phyloP scores from a whole-genome alignment of 2,113 vertebrate genomes.

The Mohoua ochrocephala region DNA sequence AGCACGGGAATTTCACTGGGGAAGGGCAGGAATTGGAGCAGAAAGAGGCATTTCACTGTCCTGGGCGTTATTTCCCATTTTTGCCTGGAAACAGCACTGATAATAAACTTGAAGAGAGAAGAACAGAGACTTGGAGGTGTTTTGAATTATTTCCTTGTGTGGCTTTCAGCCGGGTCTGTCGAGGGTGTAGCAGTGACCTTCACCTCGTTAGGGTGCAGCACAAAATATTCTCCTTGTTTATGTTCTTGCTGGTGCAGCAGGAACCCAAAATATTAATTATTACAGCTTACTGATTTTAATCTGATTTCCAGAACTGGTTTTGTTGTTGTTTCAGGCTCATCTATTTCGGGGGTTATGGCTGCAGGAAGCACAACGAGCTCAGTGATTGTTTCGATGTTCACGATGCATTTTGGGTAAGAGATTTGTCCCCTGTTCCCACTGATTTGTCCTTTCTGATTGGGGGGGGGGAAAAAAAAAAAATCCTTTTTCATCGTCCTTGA shows the following conservation, averaged over 20 bases:
- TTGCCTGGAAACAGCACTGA: not conserved
- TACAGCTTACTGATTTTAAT: not conserved
- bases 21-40: not conserved
- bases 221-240: not conserved
- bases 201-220: not conserved
- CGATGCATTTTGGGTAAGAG: slow-evolving; percentile 90
- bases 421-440: not conserved
- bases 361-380: slow-evolving; percentile 82
- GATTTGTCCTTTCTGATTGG: not conserved
- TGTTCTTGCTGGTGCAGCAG: not conserved
- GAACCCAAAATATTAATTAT: not conserved
- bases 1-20: not conserved
- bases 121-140: not conserved
- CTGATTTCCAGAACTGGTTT: not conserved
- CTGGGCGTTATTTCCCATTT: not conserved
- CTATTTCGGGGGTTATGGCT: slow-evolving; percentile 95
- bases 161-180: not conserved
- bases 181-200: not conserved
- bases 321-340: slow-evolving; percentile 76
- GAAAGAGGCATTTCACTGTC: not conserved
- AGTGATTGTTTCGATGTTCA: slow-evolving; percentile 87
- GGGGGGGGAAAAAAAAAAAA: accelerated
- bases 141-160: not conserved
- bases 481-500: not conserved
- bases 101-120: not conserved